These are phyloP conservation scores for Drosophila hamatofila DNA, from an alignment of 2,888 invertebrate species.

Conservation along the genomic window DNA sequence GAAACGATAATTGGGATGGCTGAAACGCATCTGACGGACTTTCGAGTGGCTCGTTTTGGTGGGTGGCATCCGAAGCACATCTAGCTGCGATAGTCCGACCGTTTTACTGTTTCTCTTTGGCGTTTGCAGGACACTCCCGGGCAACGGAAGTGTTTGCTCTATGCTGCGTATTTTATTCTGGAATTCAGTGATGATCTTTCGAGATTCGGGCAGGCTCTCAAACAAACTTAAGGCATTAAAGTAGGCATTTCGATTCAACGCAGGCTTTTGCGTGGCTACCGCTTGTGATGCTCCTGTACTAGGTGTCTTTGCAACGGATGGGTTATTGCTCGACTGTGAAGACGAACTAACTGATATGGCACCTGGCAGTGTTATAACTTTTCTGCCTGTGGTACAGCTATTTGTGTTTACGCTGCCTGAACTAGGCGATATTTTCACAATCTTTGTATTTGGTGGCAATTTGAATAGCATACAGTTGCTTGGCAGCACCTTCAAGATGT, in stretches of 20 bases:
- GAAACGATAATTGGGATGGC: conserved; percentile 58
- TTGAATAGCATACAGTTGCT: conserved; percentile 61
- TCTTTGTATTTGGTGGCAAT: conserved; percentile 60
- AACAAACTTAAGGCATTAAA: conserved; percentile 47
- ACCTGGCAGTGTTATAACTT: conserved; percentile 22
- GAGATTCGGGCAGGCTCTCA: conserved; percentile 73
- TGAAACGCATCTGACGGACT: conserved; percentile 43
- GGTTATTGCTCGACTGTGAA: background rate
- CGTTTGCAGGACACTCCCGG: conserved; percentile 59
- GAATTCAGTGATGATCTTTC: conserved; percentile 70
- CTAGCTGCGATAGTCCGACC: background rate
- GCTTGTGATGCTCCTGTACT: background rate
- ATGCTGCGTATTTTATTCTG: conserved; percentile 71
- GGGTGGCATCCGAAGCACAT: conserved; percentile 19
- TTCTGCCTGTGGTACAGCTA: conserved; percentile 25
- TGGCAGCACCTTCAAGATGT: conserved; percentile 59
- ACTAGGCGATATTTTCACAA: conserved; percentile 44
- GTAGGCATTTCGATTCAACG: conserved; percentile 44
- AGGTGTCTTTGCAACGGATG: background rate
- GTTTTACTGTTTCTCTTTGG: conserved; percentile 2
- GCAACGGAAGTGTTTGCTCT: conserved; percentile 57
- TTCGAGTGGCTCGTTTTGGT: conserved; percentile 13
- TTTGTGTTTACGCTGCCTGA: conserved; percentile 3
- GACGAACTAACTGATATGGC: conserved; percentile 1
- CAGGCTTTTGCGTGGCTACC: background rate